A percentile compares a stretch with the other conserved stretches of the same genome.
These are phyloP conservation scores for Catotricha subobsoleta DNA, from an alignment of 2,888 invertebrate species.

Conservation along the genomic window DNA sequence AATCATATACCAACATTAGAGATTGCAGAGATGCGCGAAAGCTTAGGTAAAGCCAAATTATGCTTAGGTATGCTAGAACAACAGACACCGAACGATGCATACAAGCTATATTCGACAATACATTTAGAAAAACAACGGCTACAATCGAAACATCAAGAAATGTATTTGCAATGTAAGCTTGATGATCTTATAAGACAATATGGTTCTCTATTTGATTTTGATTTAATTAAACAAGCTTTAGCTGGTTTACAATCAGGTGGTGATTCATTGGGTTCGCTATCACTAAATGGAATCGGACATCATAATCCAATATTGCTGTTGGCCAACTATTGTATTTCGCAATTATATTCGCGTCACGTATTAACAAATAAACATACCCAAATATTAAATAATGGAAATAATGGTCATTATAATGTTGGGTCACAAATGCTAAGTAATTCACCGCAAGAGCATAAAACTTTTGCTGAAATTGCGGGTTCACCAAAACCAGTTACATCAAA, in stretches of 20 bases:
- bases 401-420: slow-evolving; percentile 14
- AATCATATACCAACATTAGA: slow-evolving; percentile 47
- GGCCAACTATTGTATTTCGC: slow-evolving; percentile 60
- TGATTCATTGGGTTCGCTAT: slow-evolving; percentile 12
- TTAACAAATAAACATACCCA: slow-evolving; percentile 29
- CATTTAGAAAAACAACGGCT: slow-evolving; percentile 47
- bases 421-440: slow-evolving; percentile 2
- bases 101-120: slow-evolving; percentile 40
- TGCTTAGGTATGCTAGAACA: slow-evolving; percentile 39
- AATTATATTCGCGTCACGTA: slow-evolving; percentile 46
- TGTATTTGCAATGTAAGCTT: slow-evolving; percentile 51
- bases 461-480: slow-evolving; percentile 21
- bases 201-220: slow-evolving; percentile 47
- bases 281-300: slow-evolving; percentile 23
- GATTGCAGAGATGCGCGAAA: slow-evolving; percentile 45
- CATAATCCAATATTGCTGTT: slow-evolving; percentile 53
- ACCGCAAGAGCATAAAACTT: slow-evolving; percentile 13
- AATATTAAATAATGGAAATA: slow-evolving; percentile 26
- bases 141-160: slow-evolving; percentile 49
- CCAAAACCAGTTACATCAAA: slow-evolving; percentile 13
- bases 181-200: slow-evolving; percentile 51
- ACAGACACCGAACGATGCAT: slow-evolving; percentile 37
- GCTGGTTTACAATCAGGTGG: slow-evolving; percentile 41
- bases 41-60: slow-evolving; percentile 40
- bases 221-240: slow-evolving; percentile 45